Evolutionary conservation across 2,113 vertebrate species (phyloP).

Genomic region (Mobula birostris): DNA sequence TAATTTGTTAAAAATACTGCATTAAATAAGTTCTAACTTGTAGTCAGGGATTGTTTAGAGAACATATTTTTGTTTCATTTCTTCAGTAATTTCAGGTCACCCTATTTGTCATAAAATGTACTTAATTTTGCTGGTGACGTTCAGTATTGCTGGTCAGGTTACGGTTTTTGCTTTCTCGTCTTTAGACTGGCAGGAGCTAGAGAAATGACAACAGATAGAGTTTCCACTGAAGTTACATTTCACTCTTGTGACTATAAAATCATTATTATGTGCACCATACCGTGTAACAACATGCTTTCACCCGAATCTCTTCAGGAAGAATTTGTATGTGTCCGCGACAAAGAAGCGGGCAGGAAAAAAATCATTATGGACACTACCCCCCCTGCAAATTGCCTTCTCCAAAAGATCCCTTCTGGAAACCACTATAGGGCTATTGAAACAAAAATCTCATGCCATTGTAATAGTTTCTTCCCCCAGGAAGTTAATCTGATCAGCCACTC

Average conservation of each 20-base stretch:
- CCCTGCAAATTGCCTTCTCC: too few species aligned
- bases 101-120: too few species aligned
- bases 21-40: neutral
- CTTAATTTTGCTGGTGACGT: neutral
- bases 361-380: too few species aligned
- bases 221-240: neutral
- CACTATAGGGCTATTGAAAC: too few species aligned
- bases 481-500: too few species aligned
- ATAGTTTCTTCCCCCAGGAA: too few species aligned
- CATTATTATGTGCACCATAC: neutral
- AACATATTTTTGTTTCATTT: neutral
- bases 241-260: neutral
- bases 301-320: too few species aligned
- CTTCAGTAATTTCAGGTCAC: too few species aligned
- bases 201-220: neutral
- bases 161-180: neutral
- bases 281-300: neutral
- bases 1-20: neutral
- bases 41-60: neutral
- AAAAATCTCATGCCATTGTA: too few species aligned
- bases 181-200: neutral
- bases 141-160: neutral
- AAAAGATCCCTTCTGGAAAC: too few species aligned
- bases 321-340: too few species aligned
- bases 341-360: too few species aligned